Conservation (phyloP, 2,888 invertebrate species). For the Parnassius orleans region DNA sequence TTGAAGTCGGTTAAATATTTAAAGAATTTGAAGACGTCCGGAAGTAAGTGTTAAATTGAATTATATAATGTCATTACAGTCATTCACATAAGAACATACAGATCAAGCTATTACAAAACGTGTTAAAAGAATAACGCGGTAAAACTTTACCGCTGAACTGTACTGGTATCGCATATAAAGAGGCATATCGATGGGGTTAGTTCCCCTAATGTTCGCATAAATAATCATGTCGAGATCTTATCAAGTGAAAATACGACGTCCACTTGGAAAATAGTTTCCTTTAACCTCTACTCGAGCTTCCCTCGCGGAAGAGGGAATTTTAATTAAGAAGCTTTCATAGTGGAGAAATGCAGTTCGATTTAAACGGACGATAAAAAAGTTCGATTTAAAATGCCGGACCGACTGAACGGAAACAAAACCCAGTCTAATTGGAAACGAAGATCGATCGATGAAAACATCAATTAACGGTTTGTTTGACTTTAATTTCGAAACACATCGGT, state of each 20-base stretch:
- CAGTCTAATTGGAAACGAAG: slow-evolving; percentile 19
- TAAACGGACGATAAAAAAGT: slow-evolving; percentile 13
- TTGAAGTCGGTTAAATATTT: no score
- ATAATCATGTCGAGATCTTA: slow-evolving; percentile 78
- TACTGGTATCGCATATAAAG: slow-evolving; percentile 66
- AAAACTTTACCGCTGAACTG: slow-evolving; percentile 39
- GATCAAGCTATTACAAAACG: background rate
- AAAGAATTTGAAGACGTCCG: background rate
- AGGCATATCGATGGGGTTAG: slow-evolving; percentile 73
- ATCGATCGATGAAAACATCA: slow-evolving; percentile 11
- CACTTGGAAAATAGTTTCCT: slow-evolving; percentile 69
- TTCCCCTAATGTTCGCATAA: slow-evolving; percentile 74
- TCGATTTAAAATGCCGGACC: slow-evolving; percentile 4
- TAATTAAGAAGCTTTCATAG: slow-evolving; percentile 59
- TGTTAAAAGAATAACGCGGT: background rate
- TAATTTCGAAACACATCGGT: slow-evolving; percentile 7
- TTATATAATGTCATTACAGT: no score
- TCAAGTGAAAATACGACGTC: slow-evolving; percentile 73
- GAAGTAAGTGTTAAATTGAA: background rate
- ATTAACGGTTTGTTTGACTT: slow-evolving; percentile 19
- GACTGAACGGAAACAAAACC: slow-evolving; percentile 9
- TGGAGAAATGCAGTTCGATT: slow-evolving; percentile 38
- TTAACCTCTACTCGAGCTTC: slow-evolving; percentile 37
- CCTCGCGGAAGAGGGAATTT: slow-evolving; percentile 52
- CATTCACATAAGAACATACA: background rate